Evolutionary conservation across 2,888 invertebrate genomes (phyloP).

Genomic region (Caenorhabditis virilis): DNA sequence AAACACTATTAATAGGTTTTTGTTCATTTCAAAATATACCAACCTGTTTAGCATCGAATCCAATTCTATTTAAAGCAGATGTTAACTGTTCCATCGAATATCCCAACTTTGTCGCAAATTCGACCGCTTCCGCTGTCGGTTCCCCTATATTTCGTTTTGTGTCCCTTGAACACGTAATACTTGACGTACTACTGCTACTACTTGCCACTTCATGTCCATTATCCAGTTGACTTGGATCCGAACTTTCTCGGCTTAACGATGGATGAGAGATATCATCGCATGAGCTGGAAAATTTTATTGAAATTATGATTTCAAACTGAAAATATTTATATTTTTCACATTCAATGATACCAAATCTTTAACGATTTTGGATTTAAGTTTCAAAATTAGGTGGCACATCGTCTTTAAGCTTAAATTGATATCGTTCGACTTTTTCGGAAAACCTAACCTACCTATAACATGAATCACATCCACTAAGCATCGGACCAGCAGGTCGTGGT

Average conservation of each 20-base stretch:
- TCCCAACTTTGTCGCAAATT: conserved; percentile 88
- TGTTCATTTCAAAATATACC: background rate
- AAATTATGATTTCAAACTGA: background rate
- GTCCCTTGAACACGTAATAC: background rate
- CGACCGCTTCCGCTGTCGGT: conserved; percentile 72
- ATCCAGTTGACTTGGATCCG: conserved; percentile 44
- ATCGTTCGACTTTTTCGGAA: background rate
- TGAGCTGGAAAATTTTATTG: conserved; percentile 50
- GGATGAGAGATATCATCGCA: conserved; percentile 60
- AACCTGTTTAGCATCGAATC: conserved; percentile 73
- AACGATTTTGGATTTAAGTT: conserved; percentile 2
- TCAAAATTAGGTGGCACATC: background rate
- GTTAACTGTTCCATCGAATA: conserved; percentile 86
- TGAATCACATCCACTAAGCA: conserved; percentile 24
- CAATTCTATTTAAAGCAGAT: conserved; percentile 82
- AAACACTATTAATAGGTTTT: background rate
- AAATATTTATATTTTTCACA: background rate
- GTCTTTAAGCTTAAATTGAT: background rate
- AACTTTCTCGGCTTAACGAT: conserved; percentile 55
- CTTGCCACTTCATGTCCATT: background rate
- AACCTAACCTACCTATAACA: conserved; percentile 22
- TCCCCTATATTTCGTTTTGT: background rate
- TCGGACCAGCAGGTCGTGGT: background rate
- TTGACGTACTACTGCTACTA: background rate
- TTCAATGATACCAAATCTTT: conserved; percentile 4